phyloP scores from a whole-genome alignment of 2,797 vertebrate species.

The Notolabrus celidotus region DNA sequence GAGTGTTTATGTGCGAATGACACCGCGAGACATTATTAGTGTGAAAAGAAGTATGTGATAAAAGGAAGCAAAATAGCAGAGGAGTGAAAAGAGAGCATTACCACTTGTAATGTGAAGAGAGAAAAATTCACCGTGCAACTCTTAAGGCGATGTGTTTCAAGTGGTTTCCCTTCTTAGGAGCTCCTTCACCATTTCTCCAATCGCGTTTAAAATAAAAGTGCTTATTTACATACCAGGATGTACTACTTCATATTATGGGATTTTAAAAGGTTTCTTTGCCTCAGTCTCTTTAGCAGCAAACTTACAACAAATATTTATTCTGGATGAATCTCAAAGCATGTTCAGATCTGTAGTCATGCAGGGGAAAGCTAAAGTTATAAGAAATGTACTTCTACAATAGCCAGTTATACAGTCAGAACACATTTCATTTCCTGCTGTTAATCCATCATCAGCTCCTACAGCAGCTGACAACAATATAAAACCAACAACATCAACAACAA shows the following conservation, averaged over 20 bases:
- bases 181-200: conserved; percentile 7
- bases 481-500: too few species aligned
- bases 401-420: not conserved
- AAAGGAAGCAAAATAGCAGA: conserved; percentile 1
- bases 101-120: conserved; percentile 24
- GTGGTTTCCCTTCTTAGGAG: not conserved
- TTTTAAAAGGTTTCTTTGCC: conserved; percentile 22
- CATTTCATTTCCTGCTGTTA: conserved; percentile 21
- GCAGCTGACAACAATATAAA: conserved; percentile 6
- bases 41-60: conserved; percentile 10
- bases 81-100: conserved; percentile 8
- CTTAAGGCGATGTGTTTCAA: conserved; percentile 26
- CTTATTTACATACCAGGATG: conserved; percentile 10
- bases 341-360: conserved; percentile 14
- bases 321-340: not conserved
- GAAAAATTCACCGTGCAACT: conserved; percentile 9
- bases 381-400: not conserved
- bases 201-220: conserved; percentile 9
- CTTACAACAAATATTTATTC: not conserved
- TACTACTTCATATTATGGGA: not conserved
- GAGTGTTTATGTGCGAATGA: conserved; percentile 24
- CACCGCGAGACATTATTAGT: not conserved
- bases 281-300: not conserved
- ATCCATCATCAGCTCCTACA: conserved; percentile 10
- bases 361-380: conserved; percentile 29